Evolutionary conservation across 2,888 invertebrate species (phyloP).

Genomic region (Hesperia comma): DNA sequence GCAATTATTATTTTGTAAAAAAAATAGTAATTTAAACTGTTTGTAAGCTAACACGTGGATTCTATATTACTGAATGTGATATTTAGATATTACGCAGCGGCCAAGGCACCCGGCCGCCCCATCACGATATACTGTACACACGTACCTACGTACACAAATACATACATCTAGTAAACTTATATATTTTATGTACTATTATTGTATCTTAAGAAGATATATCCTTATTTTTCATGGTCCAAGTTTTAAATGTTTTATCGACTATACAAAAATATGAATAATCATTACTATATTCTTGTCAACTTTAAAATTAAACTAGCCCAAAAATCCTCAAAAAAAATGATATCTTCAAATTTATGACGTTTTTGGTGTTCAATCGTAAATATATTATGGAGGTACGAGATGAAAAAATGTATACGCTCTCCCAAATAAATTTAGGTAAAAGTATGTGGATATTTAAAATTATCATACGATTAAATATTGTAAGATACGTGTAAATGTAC

Average conservation of each 20-base stretch:
- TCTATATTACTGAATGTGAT: slow-evolving; percentile 85
- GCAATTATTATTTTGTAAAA: slow-evolving; percentile 85
- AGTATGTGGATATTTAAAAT: slow-evolving; percentile 79
- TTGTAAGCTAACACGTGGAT: slow-evolving; percentile 83
- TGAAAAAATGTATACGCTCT: slow-evolving; percentile 82
- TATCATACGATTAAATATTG: slow-evolving; percentile 77
- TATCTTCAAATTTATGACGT: slow-evolving; percentile 81
- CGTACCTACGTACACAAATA: slow-evolving; percentile 78
- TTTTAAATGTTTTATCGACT: slow-evolving; percentile 85
- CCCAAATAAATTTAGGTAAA: slow-evolving; percentile 79
- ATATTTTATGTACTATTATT: slow-evolving; percentile 84
- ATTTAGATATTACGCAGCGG: slow-evolving; percentile 83
- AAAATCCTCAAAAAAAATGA: slow-evolving; percentile 76
- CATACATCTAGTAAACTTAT: slow-evolving; percentile 82
- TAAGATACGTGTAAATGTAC: slow-evolving; percentile 80
- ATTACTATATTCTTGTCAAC: slow-evolving; percentile 83
- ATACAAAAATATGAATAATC: slow-evolving; percentile 83
- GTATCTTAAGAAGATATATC: slow-evolving; percentile 83
- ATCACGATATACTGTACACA: slow-evolving; percentile 63
- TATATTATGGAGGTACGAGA: slow-evolving; percentile 76
- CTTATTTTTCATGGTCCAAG: slow-evolving; percentile 85
- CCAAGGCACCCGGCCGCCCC: slow-evolving; percentile 54
- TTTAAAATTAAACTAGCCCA: slow-evolving; percentile 78
- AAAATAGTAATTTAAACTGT: slow-evolving; percentile 79
- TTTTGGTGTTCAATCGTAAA: slow-evolving; percentile 82